Evolutionary conservation across 2,797 vertebrate species (phyloP).

Genomic region (Pseudochirops corinnae): DNA sequence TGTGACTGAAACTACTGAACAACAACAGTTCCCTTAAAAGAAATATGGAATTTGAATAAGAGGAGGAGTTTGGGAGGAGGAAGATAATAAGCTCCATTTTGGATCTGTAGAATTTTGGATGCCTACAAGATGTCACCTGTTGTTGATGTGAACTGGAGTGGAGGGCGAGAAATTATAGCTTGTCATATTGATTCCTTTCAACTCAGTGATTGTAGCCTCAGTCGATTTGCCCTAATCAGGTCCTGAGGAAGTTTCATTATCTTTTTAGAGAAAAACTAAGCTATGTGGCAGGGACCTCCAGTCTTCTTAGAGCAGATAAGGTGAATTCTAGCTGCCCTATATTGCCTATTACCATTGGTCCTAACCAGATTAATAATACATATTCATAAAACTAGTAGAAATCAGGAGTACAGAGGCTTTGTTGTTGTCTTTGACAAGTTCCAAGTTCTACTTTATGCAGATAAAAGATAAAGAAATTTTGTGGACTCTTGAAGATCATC

Average conservation of each 20-base stretch:
- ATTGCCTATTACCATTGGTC: background rate
- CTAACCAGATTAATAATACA: background rate
- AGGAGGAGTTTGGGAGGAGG: background rate
- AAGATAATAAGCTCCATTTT: background rate
- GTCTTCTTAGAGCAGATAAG: background rate
- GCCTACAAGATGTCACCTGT: background rate
- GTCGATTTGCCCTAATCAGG: background rate
- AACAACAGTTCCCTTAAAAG: background rate
- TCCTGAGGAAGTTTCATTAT: background rate
- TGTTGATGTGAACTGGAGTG: background rate
- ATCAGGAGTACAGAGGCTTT: background rate
- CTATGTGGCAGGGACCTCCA: background rate
- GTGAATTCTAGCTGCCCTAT: background rate
- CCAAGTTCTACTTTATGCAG: background rate
- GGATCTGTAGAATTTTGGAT: background rate
- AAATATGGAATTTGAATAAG: background rate
- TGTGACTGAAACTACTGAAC: background rate
- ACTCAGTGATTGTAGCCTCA: background rate
- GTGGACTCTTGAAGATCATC: background rate
- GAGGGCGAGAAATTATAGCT: background rate
- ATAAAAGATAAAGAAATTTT: background rate
- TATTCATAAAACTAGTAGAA: background rate
- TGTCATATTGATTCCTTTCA: background rate
- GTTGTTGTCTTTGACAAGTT: background rate
- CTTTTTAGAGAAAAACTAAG: background rate